Conservation (phyloP, 2,888 invertebrate genomes). For the Eupithecia subfuscata region DNA sequence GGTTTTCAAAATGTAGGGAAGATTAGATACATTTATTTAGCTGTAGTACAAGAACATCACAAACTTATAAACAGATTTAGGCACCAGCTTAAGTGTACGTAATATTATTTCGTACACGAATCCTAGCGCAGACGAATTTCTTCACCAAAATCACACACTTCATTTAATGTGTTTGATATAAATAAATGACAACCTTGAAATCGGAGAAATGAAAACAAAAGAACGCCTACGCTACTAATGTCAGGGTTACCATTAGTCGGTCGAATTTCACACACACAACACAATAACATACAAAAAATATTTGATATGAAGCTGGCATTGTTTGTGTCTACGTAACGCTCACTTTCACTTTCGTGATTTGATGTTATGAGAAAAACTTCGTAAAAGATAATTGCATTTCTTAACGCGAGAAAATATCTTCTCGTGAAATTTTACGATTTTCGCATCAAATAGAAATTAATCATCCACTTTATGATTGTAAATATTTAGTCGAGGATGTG, state of each 20-base stretch:
- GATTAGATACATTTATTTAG: background rate
- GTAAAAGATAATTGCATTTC: constrained; percentile 17
- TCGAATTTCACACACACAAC: constrained; percentile 41
- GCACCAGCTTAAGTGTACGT: background rate
- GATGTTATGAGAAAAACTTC: constrained; percentile 18
- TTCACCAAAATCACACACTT: background rate
- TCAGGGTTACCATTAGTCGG: constrained; percentile 34
- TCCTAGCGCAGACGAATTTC: background rate
- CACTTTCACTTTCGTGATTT: constrained; percentile 54
- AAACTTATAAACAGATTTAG: background rate
- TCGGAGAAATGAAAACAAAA: constrained; percentile 42
- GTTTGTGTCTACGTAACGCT: constrained; percentile 52
- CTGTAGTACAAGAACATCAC: background rate
- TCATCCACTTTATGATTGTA: constrained; percentile 27
- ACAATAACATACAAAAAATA: constrained; percentile 47
- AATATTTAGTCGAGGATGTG: constrained; percentile 33
- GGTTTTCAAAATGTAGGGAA: background rate
- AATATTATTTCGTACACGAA: background rate
- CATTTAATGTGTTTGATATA: background rate
- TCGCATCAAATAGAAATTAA: constrained; percentile 18
- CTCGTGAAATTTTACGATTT: constrained; percentile 36
- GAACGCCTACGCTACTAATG: constrained; percentile 33
- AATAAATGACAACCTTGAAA: constrained; percentile 34
- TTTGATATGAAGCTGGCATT: constrained; percentile 52
- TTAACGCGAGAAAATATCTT: constrained; percentile 27